A percentile compares a stretch with the other conserved stretches of the same genome.
Evolutionary conservation across 2,888 invertebrate species (phyloP).

Genomic region (Agrotis puta): DNA sequence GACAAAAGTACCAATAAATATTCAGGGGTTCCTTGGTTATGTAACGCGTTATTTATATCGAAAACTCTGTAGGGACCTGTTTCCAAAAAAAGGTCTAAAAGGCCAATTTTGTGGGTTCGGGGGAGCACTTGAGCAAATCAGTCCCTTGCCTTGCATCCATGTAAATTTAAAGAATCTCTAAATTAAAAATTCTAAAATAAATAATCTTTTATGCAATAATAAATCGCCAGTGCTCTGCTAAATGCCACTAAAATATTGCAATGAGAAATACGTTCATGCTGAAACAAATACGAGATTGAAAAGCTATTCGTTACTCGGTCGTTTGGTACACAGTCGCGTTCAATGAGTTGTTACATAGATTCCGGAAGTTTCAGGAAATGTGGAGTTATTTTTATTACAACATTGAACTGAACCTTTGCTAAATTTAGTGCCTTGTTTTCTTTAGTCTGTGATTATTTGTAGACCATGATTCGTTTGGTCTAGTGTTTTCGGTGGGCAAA

Average conservation of each 20-base stretch:
- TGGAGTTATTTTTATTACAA: constrained; percentile 34
- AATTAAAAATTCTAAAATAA: constrained; percentile 25
- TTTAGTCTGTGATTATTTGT: constrained; percentile 8
- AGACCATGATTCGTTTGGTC: constrained; percentile 13
- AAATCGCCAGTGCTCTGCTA: constrained; percentile 30
- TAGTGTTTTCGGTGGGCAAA: constrained; percentile 2
- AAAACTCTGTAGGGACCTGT: not conserved
- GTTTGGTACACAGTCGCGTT: constrained; percentile 41
- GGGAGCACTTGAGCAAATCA: not conserved
- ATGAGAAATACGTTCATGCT: constrained; percentile 30
- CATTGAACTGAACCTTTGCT: constrained; percentile 6
- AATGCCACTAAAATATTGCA: constrained; percentile 32
- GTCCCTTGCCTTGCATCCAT: constrained; percentile 3
- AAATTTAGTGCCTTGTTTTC: constrained; percentile 21
- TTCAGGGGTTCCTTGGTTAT: constrained; percentile 23
- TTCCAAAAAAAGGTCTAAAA: not conserved
- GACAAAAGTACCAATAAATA: constrained; percentile 33
- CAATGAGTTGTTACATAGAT: constrained; percentile 31
- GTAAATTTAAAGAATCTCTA: not conserved
- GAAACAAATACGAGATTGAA: constrained; percentile 22
- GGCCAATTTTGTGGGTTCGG: not conserved
- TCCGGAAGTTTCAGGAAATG: constrained; percentile 39
- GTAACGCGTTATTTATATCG: constrained; percentile 16
- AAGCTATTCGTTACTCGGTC: constrained; percentile 35
- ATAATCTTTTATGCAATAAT: constrained; percentile 44